These are phyloP conservation scores for Porites australiensis DNA, from an alignment of 64 coral and sea anemone genomes.

Conservation along the genomic window DNA sequence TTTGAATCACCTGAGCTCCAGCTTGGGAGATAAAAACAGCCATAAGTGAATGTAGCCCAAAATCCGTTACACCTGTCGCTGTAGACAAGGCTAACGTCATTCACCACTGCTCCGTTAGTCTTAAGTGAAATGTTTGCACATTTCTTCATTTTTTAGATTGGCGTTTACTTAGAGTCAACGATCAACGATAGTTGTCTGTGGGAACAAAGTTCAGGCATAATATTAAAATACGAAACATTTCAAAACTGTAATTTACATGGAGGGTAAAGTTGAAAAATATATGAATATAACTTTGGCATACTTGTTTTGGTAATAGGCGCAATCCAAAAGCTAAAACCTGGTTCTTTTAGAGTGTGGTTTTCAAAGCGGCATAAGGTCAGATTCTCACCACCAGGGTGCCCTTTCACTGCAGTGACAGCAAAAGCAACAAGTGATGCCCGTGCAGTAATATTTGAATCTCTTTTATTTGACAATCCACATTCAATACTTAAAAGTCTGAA, in stretches of 20 bases:
- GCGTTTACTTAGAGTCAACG: neutral
- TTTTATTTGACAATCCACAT: neutral
- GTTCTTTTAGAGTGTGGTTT: slow-evolving; percentile 1
- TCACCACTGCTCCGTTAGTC: neutral
- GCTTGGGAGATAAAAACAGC: neutral
- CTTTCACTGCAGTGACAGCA: neutral
- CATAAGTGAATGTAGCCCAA: neutral
- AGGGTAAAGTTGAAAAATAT: no score
- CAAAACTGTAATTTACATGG: neutral
- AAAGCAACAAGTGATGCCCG: neutral
- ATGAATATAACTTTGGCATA: no score
- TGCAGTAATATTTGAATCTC: neutral
- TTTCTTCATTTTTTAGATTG: neutral
- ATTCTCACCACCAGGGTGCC: neutral
- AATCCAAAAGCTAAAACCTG: neutral
- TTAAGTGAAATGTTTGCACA: neutral
- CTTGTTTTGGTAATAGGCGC: neutral
- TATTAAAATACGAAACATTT: neutral
- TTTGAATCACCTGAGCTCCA: slow-evolving; percentile 2
- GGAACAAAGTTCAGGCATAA: neutral
- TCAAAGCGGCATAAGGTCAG: neutral
- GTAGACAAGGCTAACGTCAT: slow-evolving; percentile 36
- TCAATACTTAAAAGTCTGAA: neutral
- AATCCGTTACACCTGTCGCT: neutral
- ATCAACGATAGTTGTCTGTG: no score